Conservation (phyloP, 2,113 vertebrate genomes). For the Urocynchramus pylzowi region DNA sequence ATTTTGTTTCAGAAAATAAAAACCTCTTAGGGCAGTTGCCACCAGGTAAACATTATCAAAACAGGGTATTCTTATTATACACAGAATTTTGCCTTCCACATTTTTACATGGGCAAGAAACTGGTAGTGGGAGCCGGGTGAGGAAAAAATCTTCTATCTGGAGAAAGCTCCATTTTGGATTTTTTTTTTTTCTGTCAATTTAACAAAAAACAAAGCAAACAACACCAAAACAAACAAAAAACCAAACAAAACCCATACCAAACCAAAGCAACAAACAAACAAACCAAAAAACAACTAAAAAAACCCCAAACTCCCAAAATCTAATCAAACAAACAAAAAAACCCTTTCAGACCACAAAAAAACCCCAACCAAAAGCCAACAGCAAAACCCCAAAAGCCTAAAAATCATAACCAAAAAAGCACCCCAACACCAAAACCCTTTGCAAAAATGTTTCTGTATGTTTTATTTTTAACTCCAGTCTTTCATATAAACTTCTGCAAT, state of each 20-base stretch:
- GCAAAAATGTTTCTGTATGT: not conserved
- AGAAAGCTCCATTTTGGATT: not conserved
- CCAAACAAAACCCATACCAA: not conserved
- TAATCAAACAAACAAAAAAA: not conserved
- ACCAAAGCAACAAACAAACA: not conserved
- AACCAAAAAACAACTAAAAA: not conserved
- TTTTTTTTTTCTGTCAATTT: not conserved
- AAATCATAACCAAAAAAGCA: accelerated
- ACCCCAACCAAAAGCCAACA: not conserved
- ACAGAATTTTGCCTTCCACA: not conserved
- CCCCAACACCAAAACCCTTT: not conserved
- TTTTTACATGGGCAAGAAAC: not conserved
- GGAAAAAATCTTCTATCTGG: not conserved
- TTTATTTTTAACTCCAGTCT: not conserved
- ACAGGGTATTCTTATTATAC: not conserved
- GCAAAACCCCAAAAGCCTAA: accelerated
- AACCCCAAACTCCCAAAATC: accelerated
- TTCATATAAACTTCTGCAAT: not conserved
- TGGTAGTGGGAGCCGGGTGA: not conserved
- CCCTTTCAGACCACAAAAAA: accelerated
- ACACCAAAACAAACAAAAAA: not conserved
- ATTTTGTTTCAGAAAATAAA: not conserved
- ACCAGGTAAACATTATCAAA: not conserved
- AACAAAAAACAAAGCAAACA: not conserved
- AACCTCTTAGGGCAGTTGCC: not conserved